These are phyloP conservation scores for Tortrix viridana DNA, from an alignment of 2,888 invertebrate genomes.

Conservation along the genomic window DNA sequence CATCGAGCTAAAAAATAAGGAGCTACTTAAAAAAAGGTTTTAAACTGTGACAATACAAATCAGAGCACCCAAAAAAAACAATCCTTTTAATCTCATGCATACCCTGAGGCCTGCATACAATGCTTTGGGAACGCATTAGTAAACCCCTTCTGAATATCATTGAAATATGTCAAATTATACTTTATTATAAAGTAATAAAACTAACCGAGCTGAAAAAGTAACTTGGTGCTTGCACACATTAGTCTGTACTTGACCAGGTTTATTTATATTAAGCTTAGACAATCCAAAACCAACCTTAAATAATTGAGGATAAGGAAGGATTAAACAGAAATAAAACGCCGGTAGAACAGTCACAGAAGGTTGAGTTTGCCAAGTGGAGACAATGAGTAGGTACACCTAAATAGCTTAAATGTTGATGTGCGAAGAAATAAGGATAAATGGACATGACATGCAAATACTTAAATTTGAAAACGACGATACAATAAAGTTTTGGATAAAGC, in stretches of 20 bases:
- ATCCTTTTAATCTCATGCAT: slow-evolving; percentile 44
- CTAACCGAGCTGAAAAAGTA: slow-evolving; percentile 1
- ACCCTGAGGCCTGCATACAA: slow-evolving; percentile 56
- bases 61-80: slow-evolving; percentile 48
- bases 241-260: slow-evolving; percentile 6
- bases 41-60: slow-evolving; percentile 49
- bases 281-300: slow-evolving; percentile 7
- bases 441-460: slow-evolving; percentile 10
- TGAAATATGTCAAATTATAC: slow-evolving; percentile 38
- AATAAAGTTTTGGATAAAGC: too few relatives aligned
- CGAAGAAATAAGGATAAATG: slow-evolving; percentile 40
- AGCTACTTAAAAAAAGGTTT: slow-evolving; percentile 48
- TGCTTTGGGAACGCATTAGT: slow-evolving; percentile 54
- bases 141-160: slow-evolving; percentile 32
- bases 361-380: slow-evolving; percentile 60
- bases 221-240: slow-evolving; percentile 28
- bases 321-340: slow-evolving; percentile 41
- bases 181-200: slow-evolving; percentile 21
- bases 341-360: slow-evolving; percentile 39
- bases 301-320: background rate
- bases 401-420: slow-evolving; percentile 51
- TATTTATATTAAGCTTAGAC: background rate
- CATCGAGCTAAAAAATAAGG: slow-evolving; percentile 30
- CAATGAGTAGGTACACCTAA: slow-evolving; percentile 57
- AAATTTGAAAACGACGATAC: background rate